phyloP scores from a whole-genome alignment of 2,888 invertebrate species.

The Melinaea marsaeus region DNA sequence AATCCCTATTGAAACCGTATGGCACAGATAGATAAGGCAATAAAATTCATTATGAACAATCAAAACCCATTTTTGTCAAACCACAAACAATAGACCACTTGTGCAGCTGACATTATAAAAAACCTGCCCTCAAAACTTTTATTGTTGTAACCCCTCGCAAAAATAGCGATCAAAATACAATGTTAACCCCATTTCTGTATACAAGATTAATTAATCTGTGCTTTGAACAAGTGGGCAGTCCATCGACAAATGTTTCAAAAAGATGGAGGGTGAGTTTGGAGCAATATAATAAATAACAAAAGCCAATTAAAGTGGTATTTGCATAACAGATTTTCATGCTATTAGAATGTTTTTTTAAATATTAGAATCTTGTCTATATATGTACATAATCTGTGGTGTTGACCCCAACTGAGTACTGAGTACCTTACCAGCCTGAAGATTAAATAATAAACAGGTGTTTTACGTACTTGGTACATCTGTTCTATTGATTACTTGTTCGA shows the following conservation, averaged over 20 bases:
- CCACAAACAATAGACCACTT: constrained; percentile 60
- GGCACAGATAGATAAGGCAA: constrained; percentile 41
- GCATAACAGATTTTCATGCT: background rate
- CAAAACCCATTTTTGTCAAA: constrained; percentile 55
- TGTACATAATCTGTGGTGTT: background rate
- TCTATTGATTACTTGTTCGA: background rate
- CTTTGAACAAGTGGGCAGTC: constrained; percentile 48
- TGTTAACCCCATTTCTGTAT: constrained; percentile 33
- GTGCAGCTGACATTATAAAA: constrained; percentile 70
- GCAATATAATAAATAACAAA: constrained; percentile 16
- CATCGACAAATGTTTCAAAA: constrained; percentile 34
- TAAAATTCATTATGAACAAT: constrained; percentile 32
- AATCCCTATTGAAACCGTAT: constrained; percentile 24
- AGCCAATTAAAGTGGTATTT: constrained; percentile 16
- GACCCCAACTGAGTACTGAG: background rate
- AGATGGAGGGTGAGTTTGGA: constrained; percentile 17
- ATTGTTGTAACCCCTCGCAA: constrained; percentile 32
- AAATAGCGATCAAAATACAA: constrained; percentile 28
- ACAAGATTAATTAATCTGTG: constrained; percentile 40
- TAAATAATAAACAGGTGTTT: background rate
- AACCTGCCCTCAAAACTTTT: constrained; percentile 42
- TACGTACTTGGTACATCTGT: background rate
- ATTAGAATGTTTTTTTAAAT: background rate
- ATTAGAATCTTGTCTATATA: background rate
- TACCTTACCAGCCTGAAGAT: background rate